phyloP scores from a whole-genome alignment of 35 echinoderm and acorn worm genomes.

The Lytechinus pictus region DNA sequence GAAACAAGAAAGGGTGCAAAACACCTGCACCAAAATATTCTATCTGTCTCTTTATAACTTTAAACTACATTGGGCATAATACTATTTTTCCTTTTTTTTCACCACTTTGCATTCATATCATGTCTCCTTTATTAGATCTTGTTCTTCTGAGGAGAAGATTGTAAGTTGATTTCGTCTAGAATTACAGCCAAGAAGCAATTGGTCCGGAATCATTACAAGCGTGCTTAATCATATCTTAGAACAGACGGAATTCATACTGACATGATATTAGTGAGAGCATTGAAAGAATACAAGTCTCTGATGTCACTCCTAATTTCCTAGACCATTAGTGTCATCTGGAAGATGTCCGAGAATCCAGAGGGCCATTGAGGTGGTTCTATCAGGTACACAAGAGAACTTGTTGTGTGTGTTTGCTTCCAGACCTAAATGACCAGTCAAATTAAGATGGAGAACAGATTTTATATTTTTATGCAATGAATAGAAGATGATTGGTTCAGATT shows the following conservation, averaged over 20 bases:
- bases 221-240: neutral
- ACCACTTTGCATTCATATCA: neutral
- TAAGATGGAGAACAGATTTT: neutral
- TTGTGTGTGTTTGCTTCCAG: neutral
- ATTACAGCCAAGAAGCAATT: neutral
- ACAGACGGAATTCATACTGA: slow-evolving; percentile 17
- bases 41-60: neutral
- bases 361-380: neutral
- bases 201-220: neutral
- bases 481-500: neutral
- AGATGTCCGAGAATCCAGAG: neutral
- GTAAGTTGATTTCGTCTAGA: neutral
- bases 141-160: neutral
- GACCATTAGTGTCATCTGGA: slow-evolving; percentile 1
- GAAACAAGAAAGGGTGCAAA: neutral
- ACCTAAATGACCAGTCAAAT: neutral
- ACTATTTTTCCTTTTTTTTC: neutral
- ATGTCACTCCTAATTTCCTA: slow-evolving; percentile 2
- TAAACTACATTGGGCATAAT: neutral
- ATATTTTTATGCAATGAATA: neutral
- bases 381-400: neutral
- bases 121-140: neutral
- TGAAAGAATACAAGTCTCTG: neutral
- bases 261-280: slow-evolving; percentile 3
- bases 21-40: neutral